A percentile compares a stretch with the other conserved stretches of the same genome.
Evolutionary conservation across 2,113 vertebrate genomes (phyloP).

Genomic region (Amblyornis subalaris): DNA sequence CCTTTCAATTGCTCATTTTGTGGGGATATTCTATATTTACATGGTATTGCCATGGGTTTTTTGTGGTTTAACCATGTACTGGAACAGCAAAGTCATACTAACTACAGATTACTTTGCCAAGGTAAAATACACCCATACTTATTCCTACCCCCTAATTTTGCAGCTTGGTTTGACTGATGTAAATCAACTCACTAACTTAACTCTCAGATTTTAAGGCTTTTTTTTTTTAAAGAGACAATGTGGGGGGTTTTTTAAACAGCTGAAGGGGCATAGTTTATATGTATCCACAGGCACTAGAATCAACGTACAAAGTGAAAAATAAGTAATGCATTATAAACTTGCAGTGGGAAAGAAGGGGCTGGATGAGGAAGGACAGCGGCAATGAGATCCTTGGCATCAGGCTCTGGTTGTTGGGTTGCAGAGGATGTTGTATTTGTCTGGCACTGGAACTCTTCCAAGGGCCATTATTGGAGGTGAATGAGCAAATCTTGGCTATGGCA

Average conservation of each 20-base stretch:
- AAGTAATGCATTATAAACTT: not conserved
- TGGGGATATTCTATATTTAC: slow-evolving; percentile 61
- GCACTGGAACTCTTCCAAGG: not conserved
- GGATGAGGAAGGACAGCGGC: not conserved
- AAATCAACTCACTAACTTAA: not conserved
- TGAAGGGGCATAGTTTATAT: not conserved
- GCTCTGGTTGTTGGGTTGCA: not conserved
- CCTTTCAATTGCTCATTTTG: slow-evolving; percentile 25
- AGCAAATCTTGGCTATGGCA: not conserved
- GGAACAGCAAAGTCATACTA: slow-evolving; percentile 38
- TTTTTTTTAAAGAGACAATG: not conserved
- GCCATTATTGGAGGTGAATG: not conserved
- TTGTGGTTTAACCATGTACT: slow-evolving; percentile 46
- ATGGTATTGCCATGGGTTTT: not conserved
- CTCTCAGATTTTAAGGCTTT: not conserved
- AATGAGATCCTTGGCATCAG: not conserved
- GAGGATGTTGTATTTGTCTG: not conserved
- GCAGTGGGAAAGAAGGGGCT: not conserved
- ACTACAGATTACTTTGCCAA: slow-evolving; percentile 56
- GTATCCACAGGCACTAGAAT: not conserved
- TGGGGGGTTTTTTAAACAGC: not conserved
- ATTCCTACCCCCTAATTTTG: slow-evolving; percentile 31
- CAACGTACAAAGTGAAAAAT: not conserved
- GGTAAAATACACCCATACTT: not conserved
- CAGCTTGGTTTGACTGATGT: not conserved